Conservation (phyloP, 2,797 vertebrate species). For the Iguana delicatissima region DNA sequence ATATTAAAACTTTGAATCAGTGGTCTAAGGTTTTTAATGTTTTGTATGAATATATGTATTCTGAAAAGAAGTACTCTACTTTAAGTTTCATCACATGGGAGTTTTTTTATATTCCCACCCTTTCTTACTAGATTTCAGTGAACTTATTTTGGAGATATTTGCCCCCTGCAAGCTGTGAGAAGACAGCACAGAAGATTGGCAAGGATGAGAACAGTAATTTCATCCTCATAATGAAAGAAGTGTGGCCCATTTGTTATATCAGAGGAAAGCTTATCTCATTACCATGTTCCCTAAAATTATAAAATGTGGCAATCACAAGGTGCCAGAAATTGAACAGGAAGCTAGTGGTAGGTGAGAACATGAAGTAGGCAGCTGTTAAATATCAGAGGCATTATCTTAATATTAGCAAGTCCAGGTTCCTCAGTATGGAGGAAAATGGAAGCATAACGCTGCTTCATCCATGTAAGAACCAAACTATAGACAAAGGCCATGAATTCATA, state of each 20-base stretch:
- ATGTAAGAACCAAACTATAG: neutral
- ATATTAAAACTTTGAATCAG: slow-evolving; percentile 57
- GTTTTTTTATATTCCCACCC: too few relatives aligned
- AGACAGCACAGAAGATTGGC: neutral
- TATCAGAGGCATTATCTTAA: too few relatives aligned
- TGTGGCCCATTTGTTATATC: neutral
- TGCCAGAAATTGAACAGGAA: neutral
- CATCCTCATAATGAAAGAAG: neutral
- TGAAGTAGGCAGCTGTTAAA: neutral
- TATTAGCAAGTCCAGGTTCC: too few relatives aligned
- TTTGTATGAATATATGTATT: too few relatives aligned
- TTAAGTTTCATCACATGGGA: neutral
- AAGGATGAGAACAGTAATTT: neutral
- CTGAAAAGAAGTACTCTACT: too few relatives aligned
- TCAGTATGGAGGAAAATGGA: too few relatives aligned
- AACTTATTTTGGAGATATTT: too few relatives aligned
- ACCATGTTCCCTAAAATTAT: neutral
- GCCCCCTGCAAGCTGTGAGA: neutral
- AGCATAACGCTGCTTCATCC: too few relatives aligned
- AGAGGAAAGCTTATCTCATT: neutral
- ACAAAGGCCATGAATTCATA: neutral
- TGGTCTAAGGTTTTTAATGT: too few relatives aligned
- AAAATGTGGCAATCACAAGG: neutral
- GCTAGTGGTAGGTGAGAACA: neutral
- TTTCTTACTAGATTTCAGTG: too few relatives aligned